These are phyloP conservation scores for Erebia ligea DNA, from an alignment of 2,888 invertebrate species.

Conservation along the genomic window DNA sequence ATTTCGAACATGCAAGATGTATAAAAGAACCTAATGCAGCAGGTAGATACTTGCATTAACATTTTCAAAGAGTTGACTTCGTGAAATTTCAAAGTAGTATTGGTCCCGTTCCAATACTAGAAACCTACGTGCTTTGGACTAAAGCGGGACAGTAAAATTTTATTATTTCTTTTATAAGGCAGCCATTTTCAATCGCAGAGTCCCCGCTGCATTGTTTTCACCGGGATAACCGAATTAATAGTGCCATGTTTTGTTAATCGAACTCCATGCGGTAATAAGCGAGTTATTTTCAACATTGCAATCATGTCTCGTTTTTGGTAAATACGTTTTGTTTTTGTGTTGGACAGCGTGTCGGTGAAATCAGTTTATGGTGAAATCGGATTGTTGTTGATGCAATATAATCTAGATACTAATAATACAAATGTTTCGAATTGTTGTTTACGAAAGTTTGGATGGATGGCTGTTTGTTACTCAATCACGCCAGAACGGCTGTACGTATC, in stretches of 20 bases:
- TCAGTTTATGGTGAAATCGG: not conserved
- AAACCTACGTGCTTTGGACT: constrained; percentile 23
- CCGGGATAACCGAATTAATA: constrained; percentile 35
- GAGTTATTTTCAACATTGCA: constrained; percentile 28
- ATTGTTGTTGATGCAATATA: not conserved
- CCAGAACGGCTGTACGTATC: too few relatives aligned
- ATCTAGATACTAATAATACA: too few relatives aligned
- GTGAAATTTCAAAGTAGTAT: constrained; percentile 22
- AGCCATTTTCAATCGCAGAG: constrained; percentile 22
- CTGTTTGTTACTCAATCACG: too few relatives aligned
- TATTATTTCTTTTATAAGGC: constrained; percentile 22
- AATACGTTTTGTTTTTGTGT: constrained; percentile 2
- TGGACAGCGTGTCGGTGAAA: not conserved
- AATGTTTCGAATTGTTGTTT: too few relatives aligned
- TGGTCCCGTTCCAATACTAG: constrained; percentile 27
- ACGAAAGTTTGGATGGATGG: too few relatives aligned
- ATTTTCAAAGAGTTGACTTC: constrained; percentile 19
- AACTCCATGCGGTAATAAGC: constrained; percentile 29
- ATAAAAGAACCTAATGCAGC: constrained; percentile 6
- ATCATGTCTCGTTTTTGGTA: not conserved
- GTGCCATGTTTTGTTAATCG: constrained; percentile 34
- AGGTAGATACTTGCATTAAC: constrained; percentile 14
- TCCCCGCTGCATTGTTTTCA: constrained; percentile 22
- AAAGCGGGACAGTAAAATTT: constrained; percentile 34
- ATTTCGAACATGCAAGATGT: not conserved